Base-by-base conservation (phyloP, 2,888 invertebrate species). In the Clepsis dumicolana region DNA sequence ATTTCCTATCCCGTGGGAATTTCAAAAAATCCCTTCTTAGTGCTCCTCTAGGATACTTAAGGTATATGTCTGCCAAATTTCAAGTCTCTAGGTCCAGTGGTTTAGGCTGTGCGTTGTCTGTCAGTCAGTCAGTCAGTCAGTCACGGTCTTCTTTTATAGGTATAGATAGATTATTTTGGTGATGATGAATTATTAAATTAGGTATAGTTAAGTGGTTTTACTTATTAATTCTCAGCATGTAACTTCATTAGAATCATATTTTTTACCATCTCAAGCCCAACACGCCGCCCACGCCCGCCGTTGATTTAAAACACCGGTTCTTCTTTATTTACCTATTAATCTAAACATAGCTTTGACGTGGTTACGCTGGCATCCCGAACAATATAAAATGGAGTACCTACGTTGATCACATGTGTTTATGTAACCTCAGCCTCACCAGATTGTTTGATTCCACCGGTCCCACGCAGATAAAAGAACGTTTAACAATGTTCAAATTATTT, bases 251-350 rank as follows among this genome's bases (percentile, higher is more conserved):
- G 52, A 68, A 57, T 52, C 25, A 18, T 57, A 35, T 68, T 68
- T 67, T 68, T 68, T 64, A 41, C 70, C 59, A 59, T 65, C 61
- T 56, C 64, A 48, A 59, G 65, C 64, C 59, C 57, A 41, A 54
- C 44, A 38, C 70, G 68, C 71, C 78, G 75, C 76, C 73, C 74
- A 77, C 80, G 74, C 76, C 71, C 75, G 75, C 70, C 79, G 77
- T 74, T 79, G 77, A 82, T 84, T 83, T 83, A 80, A 68, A 64
- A 77, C 77, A 77, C 78, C 74, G 75, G 77, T 80, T 75, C 82
- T 41, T 57, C 62, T 67, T 56, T 57, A 67, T 62, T 66, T 67
- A 68, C 68, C 63, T 57, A 68, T 68, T 64, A 68, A 52, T 64
- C 68, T 68, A 68, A 64, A 68, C 68, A 64, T 68, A 68, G 64